Evolutionary conservation across 2,797 vertebrate genomes (phyloP).

Genomic region (Halcyon badia): DNA sequence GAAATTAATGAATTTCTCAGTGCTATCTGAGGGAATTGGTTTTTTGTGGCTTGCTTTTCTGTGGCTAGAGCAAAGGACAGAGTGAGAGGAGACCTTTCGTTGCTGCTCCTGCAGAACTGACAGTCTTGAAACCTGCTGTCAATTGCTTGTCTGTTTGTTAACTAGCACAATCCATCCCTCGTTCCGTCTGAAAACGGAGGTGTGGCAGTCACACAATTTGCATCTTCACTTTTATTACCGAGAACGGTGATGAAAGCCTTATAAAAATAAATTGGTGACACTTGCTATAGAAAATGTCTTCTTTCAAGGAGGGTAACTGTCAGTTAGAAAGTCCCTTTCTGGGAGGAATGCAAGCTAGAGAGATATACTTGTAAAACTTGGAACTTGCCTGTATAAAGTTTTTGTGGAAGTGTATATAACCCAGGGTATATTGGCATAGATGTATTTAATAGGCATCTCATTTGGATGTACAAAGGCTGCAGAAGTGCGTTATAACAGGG

Average conservation of each 20-base stretch:
- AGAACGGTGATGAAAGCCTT: not conserved
- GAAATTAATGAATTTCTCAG: not conserved
- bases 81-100: not conserved
- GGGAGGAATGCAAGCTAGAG: not conserved
- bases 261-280: not conserved
- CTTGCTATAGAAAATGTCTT: not conserved
- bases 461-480: not conserved
- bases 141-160: not conserved
- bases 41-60: not conserved
- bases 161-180: not conserved
- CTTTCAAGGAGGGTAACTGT: not conserved
- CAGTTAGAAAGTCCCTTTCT: not conserved
- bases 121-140: not conserved
- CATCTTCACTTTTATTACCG: not conserved
- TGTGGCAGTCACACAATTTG: not conserved
- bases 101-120: not conserved
- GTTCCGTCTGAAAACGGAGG: not conserved
- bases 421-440: not conserved
- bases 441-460: not conserved
- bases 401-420: not conserved
- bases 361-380: not conserved
- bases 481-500: not conserved
- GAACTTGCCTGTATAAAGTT: not conserved
- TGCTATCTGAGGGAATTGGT: not conserved
- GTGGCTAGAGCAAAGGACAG: not conserved